phyloP scores from a whole-genome alignment of 1,140 invertebrate species.

The Drosophila leontia region DNA sequence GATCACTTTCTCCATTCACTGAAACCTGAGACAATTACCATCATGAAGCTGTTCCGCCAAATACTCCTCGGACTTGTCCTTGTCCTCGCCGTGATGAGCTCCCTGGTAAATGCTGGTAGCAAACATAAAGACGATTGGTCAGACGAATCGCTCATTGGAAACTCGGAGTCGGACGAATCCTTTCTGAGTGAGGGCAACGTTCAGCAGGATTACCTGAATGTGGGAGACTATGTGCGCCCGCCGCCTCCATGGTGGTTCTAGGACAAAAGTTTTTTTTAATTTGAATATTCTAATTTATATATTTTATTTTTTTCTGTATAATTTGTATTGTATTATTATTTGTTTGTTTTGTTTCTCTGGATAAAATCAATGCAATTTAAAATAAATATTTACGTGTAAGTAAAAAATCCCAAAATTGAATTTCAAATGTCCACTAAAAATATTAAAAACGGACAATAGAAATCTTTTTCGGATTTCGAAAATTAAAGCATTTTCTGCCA shows the following conservation, averaged over 20 bases:
- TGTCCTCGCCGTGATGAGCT: not conserved
- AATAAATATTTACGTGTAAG: not conserved
- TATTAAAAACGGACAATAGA: no score
- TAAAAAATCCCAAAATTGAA: no score
- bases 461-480: no score
- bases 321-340: not conserved
- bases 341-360: slow-evolving; percentile 3
- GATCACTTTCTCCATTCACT: slow-evolving; percentile 16
- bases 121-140: not conserved
- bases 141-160: not conserved
- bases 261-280: not conserved
- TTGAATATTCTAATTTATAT: no score
- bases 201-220: slow-evolving; percentile 37
- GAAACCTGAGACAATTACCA: not conserved
- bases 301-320: not conserved
- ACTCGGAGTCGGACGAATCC: slow-evolving; percentile 1
- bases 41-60: slow-evolving; percentile 21
- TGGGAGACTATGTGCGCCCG: slow-evolving; percentile 19
- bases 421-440: no score
- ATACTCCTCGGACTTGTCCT: slow-evolving; percentile 15
- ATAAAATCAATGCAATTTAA: no score
- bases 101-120: not conserved
- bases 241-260: slow-evolving; percentile 46
- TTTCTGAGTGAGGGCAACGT: not conserved
- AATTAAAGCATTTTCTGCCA: no score